Evolutionary conservation across 2,888 invertebrate genomes (phyloP).

Genomic region (Argyresthia albistria): DNA sequence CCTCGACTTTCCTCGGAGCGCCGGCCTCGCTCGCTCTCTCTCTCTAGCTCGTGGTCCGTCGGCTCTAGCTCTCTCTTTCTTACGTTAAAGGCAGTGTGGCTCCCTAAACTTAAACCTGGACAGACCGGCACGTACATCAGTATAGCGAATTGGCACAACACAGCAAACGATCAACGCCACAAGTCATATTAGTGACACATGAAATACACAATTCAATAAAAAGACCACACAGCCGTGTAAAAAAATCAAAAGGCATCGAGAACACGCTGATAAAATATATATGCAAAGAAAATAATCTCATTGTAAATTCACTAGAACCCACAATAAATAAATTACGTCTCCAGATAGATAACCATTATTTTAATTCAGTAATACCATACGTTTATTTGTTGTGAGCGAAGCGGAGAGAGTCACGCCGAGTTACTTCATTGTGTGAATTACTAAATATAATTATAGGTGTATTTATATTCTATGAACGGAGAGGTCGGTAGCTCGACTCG

Average conservation of each 20-base stretch:
- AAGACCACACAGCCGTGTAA: conserved; percentile 48
- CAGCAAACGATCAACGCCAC: conserved; percentile 12
- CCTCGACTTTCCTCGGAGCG: conserved; percentile 53
- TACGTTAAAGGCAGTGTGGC: conserved; percentile 63
- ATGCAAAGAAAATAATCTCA: conserved; percentile 22
- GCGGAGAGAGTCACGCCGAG: background rate
- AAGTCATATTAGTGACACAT: conserved; percentile 11
- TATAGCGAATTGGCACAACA: conserved; percentile 35
- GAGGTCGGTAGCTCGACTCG: conserved; percentile 18
- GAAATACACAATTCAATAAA: conserved; percentile 16
- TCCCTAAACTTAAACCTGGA: conserved; percentile 59
- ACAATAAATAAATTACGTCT: conserved; percentile 40
- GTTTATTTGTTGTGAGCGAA: conserved; percentile 12
- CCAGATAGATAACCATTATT: conserved; percentile 2
- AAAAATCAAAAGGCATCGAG: conserved; percentile 8
- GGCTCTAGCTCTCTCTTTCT: conserved; percentile 46
- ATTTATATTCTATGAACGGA: conserved; percentile 40
- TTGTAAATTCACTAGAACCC: conserved; percentile 27
- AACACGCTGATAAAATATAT: background rate
- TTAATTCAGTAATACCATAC: background rate
- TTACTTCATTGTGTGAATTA: background rate
- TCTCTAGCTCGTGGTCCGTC: conserved; percentile 44
- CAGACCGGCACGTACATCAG: conserved; percentile 55
- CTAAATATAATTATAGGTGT: conserved; percentile 8
- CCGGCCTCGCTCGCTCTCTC: conserved; percentile 38